Conservation (phyloP, 2,888 invertebrate species). For the Eupithecia subfuscata region DNA sequence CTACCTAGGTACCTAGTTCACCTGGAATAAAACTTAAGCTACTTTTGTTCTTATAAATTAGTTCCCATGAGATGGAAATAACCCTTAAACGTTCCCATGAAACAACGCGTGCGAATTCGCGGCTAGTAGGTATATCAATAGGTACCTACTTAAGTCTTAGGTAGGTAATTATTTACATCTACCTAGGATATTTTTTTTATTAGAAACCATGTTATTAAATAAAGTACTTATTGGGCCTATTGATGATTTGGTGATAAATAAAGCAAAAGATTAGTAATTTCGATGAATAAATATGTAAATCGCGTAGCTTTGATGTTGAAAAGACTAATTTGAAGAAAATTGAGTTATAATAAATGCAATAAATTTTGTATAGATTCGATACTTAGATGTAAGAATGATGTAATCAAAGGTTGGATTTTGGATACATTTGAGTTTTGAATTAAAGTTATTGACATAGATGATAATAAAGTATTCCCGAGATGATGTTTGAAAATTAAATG, state of each 20-base stretch:
- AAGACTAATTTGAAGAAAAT: slow-evolving; percentile 36
- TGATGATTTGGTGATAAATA: slow-evolving; percentile 28
- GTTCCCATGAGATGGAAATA: no score
- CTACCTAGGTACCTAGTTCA: no score
- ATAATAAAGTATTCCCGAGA: not conserved
- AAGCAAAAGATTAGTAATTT: slow-evolving; percentile 33
- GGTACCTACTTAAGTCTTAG: no score
- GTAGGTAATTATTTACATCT: no score
- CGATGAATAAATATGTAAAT: slow-evolving; percentile 39
- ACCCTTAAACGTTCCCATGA: no score
- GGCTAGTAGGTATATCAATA: no score
- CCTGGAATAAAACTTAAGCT: no score
- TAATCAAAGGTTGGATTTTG: slow-evolving; percentile 23
- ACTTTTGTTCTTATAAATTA: no score
- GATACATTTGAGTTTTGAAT: slow-evolving; percentile 24
- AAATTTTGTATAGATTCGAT: slow-evolving; percentile 24
- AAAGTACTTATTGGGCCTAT: slow-evolving; percentile 2
- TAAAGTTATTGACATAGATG: slow-evolving; percentile 17
- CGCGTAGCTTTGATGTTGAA: slow-evolving; percentile 31
- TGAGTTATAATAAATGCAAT: slow-evolving; percentile 40
- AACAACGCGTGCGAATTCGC: no score
- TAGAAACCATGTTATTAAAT: slow-evolving; percentile 27
- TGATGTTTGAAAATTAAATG: slow-evolving; percentile 6
- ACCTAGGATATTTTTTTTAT: slow-evolving; percentile 10
- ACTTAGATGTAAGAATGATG: slow-evolving; percentile 15